Evolutionary conservation across 2,888 invertebrate genomes (phyloP), one percentile per base, ranked within the genome.

Genomic region (Tetanocera ferruginea): DNA sequence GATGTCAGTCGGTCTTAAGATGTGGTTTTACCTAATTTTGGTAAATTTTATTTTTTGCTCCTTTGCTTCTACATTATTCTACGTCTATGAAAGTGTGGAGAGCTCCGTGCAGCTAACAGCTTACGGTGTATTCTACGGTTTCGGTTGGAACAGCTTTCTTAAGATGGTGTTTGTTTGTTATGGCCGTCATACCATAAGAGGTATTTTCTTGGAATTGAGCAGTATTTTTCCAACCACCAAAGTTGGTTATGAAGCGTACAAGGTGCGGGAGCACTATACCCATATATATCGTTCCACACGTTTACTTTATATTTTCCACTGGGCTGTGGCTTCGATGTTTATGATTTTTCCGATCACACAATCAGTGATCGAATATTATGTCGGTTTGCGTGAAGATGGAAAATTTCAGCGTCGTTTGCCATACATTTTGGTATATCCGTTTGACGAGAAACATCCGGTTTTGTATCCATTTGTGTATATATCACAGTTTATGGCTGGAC

Each of bases 381-480:
- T 64, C 9, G 43, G 23, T 37, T 37, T 34, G 34, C 76, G 76
- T 9, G 74, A 17, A 6, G 79, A 74, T 23, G 76, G 25, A 4
- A 34, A 57, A 11, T 80, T 79, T n/a, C 9, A 66, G 25, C 70
- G 43, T 28, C 71, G 78, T 28, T 76, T 82, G 23, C 79, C 82
- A 3, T 82, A 80, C 28, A 49, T 78, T 6, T 3, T 80, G 19
- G 9, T 28, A 19, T 82, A 82, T 78, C 79, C 80, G 0, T 79
- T 81, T 5, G 67, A 81, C 51, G 70, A 67, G 9, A 66, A 67
- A 2, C 51, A 51, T 17, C 62, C 73, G 3, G 5, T 34, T 4
- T 0, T 23, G 0, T 82, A 55, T 69, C 28, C 23, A 1, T 66
- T 81, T 3, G 34, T 19, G 9, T 81, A 78, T 37, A 11, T 74